Evolutionary conservation across 2,797 vertebrate species (phyloP).

Genomic region (Muraenolepis orangiensis): DNA sequence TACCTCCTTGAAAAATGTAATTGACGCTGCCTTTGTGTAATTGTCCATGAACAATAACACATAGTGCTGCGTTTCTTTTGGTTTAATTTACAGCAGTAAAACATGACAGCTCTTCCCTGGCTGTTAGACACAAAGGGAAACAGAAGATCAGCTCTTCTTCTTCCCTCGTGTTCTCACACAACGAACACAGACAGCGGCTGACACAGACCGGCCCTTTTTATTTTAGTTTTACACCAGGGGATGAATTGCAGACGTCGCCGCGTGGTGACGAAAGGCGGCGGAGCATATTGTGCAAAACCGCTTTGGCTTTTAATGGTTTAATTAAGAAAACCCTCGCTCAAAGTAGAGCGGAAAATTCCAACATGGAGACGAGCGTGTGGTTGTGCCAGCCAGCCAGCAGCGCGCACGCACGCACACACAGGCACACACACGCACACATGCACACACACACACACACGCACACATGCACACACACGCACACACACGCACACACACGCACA

Average conservation of each 20-base stretch:
- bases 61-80: background rate
- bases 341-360: slow-evolving; percentile 68
- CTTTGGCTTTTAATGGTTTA: slow-evolving; percentile 74
- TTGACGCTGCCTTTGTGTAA: background rate
- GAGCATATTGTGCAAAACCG: slow-evolving; percentile 71
- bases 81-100: slow-evolving; percentile 8
- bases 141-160: slow-evolving; percentile 26
- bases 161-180: background rate
- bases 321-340: slow-evolving; percentile 70
- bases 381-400: slow-evolving; percentile 45
- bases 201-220: slow-evolving; percentile 36
- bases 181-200: slow-evolving; percentile 33
- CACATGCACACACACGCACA: slow-evolving; percentile 17
- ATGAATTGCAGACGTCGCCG: slow-evolving; percentile 69
- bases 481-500: too few species aligned
- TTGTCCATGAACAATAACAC: background rate
- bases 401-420: too few species aligned
- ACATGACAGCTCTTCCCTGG: slow-evolving; percentile 34
- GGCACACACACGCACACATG: too few species aligned
- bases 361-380: slow-evolving; percentile 47
- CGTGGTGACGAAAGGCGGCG: slow-evolving; percentile 67
- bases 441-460: background rate
- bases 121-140: slow-evolving; percentile 15
- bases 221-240: slow-evolving; percentile 57
- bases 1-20: slow-evolving; percentile 7